Conservation (phyloP, 2,797 vertebrate genomes). For the Gambelia wislizenii region DNA sequence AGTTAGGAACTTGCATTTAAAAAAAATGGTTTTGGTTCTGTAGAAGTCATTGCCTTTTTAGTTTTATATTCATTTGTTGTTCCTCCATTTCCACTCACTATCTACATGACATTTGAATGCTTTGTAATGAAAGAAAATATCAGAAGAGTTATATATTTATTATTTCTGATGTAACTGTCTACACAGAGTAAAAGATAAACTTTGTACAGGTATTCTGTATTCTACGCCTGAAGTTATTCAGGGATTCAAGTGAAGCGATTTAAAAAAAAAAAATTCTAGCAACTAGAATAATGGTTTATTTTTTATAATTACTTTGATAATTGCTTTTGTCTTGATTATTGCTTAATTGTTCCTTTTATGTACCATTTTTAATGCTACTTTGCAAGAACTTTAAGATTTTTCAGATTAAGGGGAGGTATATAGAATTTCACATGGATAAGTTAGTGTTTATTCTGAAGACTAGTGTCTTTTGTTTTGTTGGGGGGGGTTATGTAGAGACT, state of each 20-base stretch:
- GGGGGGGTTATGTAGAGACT: neutral
- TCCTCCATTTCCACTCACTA: neutral
- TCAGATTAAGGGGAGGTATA: neutral
- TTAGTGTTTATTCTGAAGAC: neutral
- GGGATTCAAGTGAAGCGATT: neutral
- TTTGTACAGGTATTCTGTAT: neutral
- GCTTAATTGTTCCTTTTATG: neutral
- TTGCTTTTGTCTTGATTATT: neutral
- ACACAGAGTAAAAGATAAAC: neutral
- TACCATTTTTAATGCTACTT: neutral
- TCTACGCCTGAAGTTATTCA: neutral
- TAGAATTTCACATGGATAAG: neutral
- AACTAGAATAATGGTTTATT: neutral
- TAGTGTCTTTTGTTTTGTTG: neutral
- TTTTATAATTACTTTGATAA: neutral
- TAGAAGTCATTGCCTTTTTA: neutral
- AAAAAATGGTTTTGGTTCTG: neutral
- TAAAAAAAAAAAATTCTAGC: neutral
- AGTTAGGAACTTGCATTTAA: neutral
- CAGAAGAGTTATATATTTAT: neutral
- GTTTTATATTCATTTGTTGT: neutral
- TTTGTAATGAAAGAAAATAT: neutral
- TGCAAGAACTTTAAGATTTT: neutral
- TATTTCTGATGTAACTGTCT: neutral
- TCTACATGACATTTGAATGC: neutral